Conservation (phyloP, 2,888 invertebrate genomes). For the Tyria jacobaeae region DNA sequence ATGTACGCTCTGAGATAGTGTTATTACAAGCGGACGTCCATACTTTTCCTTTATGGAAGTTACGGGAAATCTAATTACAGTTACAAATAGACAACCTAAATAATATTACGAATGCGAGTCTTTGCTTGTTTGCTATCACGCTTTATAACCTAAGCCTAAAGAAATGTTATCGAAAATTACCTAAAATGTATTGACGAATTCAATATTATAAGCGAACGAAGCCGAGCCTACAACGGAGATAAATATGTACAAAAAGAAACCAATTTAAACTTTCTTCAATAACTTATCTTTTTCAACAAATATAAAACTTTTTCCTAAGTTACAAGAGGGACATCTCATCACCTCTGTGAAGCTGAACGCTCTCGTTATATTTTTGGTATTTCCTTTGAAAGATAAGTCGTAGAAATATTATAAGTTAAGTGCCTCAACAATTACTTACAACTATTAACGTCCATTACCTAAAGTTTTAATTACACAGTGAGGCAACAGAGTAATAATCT, state of each 20-base stretch:
- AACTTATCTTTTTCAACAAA: not conserved
- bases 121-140: no score
- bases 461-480: constrained; percentile 28
- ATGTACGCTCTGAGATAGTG: constrained; percentile 1
- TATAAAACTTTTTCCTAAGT: not conserved
- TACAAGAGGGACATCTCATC: not conserved
- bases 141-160: no score
- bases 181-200: no score
- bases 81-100: not conserved
- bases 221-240: not conserved
- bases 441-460: constrained; percentile 29
- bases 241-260: not conserved
- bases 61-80: constrained; percentile 7
- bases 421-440: constrained; percentile 34
- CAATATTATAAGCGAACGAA: no score
- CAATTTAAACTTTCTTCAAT: not conserved
- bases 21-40: constrained; percentile 10
- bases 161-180: no score
- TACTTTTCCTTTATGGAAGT: constrained; percentile 10
- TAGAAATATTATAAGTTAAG: constrained; percentile 15
- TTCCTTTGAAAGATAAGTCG: constrained; percentile 46
- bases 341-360: constrained; percentile 33
- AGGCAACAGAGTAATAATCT: constrained; percentile 2
- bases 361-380: constrained; percentile 49
- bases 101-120: not conserved